A percentile compares a stretch with the other conserved stretches of the same genome.
These are phyloP conservation scores for Gnathonemus echidnorhynchus DNA, from an alignment of 2,113 vertebrate species.

Conservation along the genomic window DNA sequence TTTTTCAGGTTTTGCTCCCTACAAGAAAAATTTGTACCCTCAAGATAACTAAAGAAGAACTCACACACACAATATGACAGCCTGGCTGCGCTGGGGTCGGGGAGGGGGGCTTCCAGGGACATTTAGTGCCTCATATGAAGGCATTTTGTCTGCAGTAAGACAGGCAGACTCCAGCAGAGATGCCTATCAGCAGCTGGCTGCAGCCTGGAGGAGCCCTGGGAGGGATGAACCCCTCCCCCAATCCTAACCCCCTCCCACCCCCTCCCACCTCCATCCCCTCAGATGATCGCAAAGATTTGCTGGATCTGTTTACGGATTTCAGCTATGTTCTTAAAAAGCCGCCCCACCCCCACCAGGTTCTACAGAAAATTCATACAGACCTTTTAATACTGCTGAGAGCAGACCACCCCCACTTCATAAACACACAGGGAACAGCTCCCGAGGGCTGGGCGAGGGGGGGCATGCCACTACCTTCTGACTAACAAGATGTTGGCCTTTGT, in stretches of 20 bases:
- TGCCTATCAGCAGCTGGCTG: constrained; percentile 19
- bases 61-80: background rate
- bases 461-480: background rate
- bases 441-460: background rate
- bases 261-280: background rate
- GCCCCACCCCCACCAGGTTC: background rate
- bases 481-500: background rate
- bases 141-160: constrained; percentile 28
- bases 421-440: background rate
- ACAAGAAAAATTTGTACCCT: background rate
- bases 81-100: background rate
- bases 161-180: constrained; percentile 25
- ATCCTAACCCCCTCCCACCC: background rate
- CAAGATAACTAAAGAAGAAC: background rate
- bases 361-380: background rate
- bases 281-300: constrained; percentile 15
- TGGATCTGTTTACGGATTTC: constrained; percentile 15
- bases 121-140: constrained; percentile 15
- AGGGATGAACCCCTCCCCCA: background rate
- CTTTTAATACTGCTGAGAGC: background rate
- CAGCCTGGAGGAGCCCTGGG: constrained; percentile 26
- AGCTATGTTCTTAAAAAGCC: background rate
- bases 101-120: background rate
- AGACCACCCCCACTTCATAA: background rate
- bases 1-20: background rate